Percentiles rank a stretch among this genome's conserved stretches.
Conservation (phyloP, 2,888 invertebrate genomes). For the Hydraecia micacea region DNA sequence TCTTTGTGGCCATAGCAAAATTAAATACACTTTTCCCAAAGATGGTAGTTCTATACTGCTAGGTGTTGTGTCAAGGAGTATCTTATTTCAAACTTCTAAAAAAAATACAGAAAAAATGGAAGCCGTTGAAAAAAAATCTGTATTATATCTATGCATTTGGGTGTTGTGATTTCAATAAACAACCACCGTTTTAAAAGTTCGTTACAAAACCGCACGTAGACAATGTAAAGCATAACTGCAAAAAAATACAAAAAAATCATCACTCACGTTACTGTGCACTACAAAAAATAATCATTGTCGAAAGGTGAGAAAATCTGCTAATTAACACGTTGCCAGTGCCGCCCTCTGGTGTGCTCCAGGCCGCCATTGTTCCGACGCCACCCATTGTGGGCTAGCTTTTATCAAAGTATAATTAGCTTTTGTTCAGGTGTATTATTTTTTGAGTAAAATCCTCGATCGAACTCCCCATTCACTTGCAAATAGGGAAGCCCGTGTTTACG, state of each 20-base stretch:
- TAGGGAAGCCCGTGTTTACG: slow-evolving; percentile 82
- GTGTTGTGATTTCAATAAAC: slow-evolving; percentile 18
- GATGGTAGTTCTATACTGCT: neutral
- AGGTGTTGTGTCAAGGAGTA: too few species aligned
- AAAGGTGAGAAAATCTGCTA: slow-evolving; percentile 89
- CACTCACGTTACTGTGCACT: slow-evolving; percentile 63
- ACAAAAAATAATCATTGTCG: slow-evolving; percentile 81
- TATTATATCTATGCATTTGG: neutral
- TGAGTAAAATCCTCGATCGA: slow-evolving; percentile 73
- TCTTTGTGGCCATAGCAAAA: too few species aligned
- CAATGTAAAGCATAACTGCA: slow-evolving; percentile 65
- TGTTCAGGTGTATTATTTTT: slow-evolving; percentile 85
- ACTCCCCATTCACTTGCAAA: slow-evolving; percentile 83
- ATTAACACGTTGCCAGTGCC: slow-evolving; percentile 82
- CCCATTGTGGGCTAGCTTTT: slow-evolving; percentile 79
- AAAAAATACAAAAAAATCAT: slow-evolving; percentile 70
- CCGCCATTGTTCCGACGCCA: slow-evolving; percentile 75
- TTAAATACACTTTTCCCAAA: too few species aligned
- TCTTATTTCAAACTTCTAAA: neutral
- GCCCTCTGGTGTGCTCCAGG: slow-evolving; percentile 72
- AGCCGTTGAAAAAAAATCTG: neutral
- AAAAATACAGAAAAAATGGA: neutral
- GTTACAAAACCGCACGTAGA: slow-evolving; percentile 50
- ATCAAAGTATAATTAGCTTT: slow-evolving; percentile 87
- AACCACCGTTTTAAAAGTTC: slow-evolving; percentile 50